phyloP scores from a whole-genome alignment of 2,888 invertebrate genomes.

The Xylocampa areola region DNA sequence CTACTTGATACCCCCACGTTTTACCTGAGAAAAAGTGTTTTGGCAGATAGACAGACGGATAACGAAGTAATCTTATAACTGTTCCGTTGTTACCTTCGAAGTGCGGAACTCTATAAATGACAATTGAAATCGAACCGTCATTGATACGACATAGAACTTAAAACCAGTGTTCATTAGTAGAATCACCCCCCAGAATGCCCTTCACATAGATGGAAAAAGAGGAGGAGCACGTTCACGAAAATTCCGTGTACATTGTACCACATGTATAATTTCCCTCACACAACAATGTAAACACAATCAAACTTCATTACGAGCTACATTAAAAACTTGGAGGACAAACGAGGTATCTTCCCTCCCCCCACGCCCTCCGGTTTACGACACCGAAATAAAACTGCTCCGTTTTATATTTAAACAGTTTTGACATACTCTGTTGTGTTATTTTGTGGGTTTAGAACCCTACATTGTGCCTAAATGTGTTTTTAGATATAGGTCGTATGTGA shows the following conservation, averaged over 20 bases:
- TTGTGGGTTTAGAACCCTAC: conserved; percentile 18
- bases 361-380: conserved; percentile 29
- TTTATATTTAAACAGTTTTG: conserved; percentile 50
- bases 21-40: too few relatives aligned
- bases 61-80: too few relatives aligned
- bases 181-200: too few relatives aligned
- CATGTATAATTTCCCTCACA: conserved; percentile 21
- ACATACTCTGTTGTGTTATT: conserved; percentile 46
- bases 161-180: too few relatives aligned
- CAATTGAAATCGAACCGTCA: too few relatives aligned
- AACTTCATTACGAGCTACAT: conserved; percentile 51
- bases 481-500: not conserved
- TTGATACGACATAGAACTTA: too few relatives aligned
- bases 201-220: too few relatives aligned
- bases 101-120: too few relatives aligned
- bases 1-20: too few relatives aligned
- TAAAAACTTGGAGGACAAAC: conserved; percentile 49
- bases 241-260: conserved; percentile 14
- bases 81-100: too few relatives aligned
- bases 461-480: conserved; percentile 19
- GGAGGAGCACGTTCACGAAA: too few relatives aligned
- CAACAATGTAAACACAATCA: conserved; percentile 56
- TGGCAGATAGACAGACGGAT: too few relatives aligned
- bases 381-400: conserved; percentile 48
- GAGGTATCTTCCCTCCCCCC: conserved; percentile 14